These are phyloP conservation scores for Cactoblastis cactorum DNA, from an alignment of 2,888 invertebrate species.

Conservation along the genomic window DNA sequence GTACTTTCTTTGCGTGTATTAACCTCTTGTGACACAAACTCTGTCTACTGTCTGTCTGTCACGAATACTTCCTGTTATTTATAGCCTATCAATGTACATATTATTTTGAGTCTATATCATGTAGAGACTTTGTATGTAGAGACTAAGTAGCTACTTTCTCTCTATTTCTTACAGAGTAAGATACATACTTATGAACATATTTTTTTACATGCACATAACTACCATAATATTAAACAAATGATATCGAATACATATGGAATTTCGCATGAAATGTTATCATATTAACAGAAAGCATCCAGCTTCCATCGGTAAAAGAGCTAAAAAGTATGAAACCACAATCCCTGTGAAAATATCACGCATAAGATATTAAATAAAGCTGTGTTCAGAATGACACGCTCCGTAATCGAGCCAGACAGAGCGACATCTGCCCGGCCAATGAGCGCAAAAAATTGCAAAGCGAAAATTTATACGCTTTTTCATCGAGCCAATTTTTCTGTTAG, in stretches of 20 bases:
- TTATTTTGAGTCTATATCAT: too few species aligned
- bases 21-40: too few species aligned
- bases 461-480: constrained; percentile 51
- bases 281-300: neutral
- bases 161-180: too few species aligned
- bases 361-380: constrained; percentile 68
- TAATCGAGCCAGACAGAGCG: constrained; percentile 64
- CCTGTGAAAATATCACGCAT: constrained; percentile 55
- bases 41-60: too few species aligned
- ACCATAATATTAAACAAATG: too few species aligned
- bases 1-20: constrained; percentile 19
- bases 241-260: too few species aligned
- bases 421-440: constrained; percentile 60
- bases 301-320: constrained; percentile 32
- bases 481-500: constrained; percentile 68
- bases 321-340: constrained; percentile 38
- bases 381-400: constrained; percentile 54
- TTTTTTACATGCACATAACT: too few species aligned
- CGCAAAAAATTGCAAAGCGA: constrained; percentile 59
- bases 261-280: neutral
- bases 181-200: too few species aligned
- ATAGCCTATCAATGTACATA: too few species aligned
- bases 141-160: neutral
- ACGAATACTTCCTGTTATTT: too few species aligned
- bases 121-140: constrained; percentile 23